These are phyloP conservation scores for Anoplolepis gracilipes DNA, from an alignment of 1,140 invertebrate species.

Conservation along the genomic window DNA sequence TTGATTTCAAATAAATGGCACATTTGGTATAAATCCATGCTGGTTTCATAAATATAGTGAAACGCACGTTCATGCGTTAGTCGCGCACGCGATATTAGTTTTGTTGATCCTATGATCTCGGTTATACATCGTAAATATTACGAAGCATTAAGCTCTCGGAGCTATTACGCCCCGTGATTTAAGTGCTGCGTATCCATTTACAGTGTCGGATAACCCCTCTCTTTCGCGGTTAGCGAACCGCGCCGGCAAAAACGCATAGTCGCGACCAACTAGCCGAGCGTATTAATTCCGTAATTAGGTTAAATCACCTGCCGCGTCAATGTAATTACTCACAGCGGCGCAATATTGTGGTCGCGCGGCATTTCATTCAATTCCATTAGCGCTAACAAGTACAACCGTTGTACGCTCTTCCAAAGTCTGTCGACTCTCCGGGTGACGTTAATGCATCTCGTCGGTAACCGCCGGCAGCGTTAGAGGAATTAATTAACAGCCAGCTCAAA, in stretches of 20 bases:
- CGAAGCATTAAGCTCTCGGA: slow-evolving; percentile 5
- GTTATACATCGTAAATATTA: slow-evolving; percentile 41
- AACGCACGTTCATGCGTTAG: slow-evolving; percentile 18
- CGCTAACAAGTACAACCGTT: slow-evolving; percentile 52
- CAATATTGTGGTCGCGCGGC: slow-evolving; percentile 46
- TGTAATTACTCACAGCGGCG: slow-evolving; percentile 51
- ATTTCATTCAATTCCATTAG: slow-evolving; percentile 62
- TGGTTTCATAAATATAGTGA: neutral
- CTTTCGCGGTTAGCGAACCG: neutral
- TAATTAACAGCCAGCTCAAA: slow-evolving; percentile 71
- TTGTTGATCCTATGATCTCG: slow-evolving; percentile 13
- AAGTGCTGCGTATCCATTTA: slow-evolving; percentile 30
- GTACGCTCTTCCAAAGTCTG: slow-evolving; percentile 25
- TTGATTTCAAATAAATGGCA: slow-evolving; percentile 16
- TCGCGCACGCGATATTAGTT: neutral
- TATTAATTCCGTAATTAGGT: slow-evolving; percentile 58
- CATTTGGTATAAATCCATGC: neutral
- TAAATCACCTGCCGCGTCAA: slow-evolving; percentile 57
- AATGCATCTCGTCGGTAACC: slow-evolving; percentile 50
- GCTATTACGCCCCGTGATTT: slow-evolving; percentile 40
- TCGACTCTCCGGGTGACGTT: slow-evolving; percentile 47
- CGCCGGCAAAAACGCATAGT: neutral
- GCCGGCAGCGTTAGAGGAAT: slow-evolving; percentile 57
- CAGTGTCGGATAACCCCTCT: neutral
- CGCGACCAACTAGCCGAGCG: slow-evolving; percentile 7